Evolutionary conservation across 2,888 invertebrate genomes (phyloP).

Genomic region (Cheilosia soror): DNA sequence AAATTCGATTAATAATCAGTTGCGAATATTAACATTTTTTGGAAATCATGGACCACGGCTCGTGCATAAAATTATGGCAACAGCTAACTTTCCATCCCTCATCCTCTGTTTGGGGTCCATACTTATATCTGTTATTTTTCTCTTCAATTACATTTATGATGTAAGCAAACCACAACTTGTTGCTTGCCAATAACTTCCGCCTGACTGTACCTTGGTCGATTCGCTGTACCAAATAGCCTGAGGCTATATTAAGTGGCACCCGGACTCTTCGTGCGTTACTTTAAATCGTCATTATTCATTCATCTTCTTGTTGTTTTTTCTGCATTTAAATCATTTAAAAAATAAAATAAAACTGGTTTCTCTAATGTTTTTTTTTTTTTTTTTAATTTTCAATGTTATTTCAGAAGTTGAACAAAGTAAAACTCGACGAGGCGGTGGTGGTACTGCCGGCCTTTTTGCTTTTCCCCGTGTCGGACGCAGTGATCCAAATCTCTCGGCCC

Average conservation of each 20-base stretch:
- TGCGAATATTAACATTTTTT: no score
- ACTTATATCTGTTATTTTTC: no score
- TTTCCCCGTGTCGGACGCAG: slow-evolving; percentile 87
- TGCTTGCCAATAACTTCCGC: no score
- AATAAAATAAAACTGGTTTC: neutral
- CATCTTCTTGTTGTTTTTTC: neutral
- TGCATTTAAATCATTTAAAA: slow-evolving; percentile 4
- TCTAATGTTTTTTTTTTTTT: neutral
- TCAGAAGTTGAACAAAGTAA: slow-evolving; percentile 82
- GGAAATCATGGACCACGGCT: no score
- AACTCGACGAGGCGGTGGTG: slow-evolving; percentile 85
- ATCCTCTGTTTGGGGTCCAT: no score
- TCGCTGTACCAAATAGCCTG: neutral
- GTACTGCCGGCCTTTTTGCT: slow-evolving; percentile 86
- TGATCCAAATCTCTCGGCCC: slow-evolving; percentile 80
- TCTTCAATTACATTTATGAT: no score
- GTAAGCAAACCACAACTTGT: no score
- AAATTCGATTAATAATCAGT: no score
- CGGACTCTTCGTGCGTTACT: neutral
- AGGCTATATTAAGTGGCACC: no score
- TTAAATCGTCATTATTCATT: slow-evolving; percentile 4
- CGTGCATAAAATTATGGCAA: no score
- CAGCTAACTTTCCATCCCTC: no score
- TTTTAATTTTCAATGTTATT: slow-evolving; percentile 5
- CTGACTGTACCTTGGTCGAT: neutral